phyloP scores from a whole-genome alignment of 2,797 vertebrate genomes.

The Labeo calbasu region DNA sequence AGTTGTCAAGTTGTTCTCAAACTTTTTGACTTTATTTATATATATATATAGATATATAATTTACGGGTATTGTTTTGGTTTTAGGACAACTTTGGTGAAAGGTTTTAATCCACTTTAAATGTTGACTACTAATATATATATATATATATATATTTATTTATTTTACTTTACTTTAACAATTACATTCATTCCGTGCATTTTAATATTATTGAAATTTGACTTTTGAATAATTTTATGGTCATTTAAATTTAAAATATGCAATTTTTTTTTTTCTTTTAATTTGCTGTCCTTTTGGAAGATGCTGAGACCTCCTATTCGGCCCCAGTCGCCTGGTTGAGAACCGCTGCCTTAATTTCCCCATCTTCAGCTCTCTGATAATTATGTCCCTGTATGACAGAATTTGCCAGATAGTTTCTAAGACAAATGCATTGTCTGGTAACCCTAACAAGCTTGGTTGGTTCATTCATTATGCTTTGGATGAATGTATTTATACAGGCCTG shows the following conservation, averaged over 20 bases:
- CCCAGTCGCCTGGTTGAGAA: not conserved
- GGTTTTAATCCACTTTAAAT: no score
- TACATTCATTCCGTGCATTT: not conserved
- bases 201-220: not conserved
- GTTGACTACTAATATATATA: no score
- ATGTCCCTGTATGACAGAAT: not conserved
- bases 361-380: slow-evolving; percentile 24
- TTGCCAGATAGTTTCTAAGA: slow-evolving; percentile 15
- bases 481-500: slow-evolving; percentile 32
- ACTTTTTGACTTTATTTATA: no score
- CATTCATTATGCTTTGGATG: slow-evolving; percentile 23
- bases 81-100: no score
- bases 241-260: not conserved
- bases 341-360: not conserved
- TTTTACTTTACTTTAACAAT: no score
- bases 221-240: not conserved
- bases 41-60: no score
- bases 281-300: not conserved
- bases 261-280: not conserved
- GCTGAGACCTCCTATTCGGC: not conserved
- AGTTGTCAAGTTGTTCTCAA: not conserved
- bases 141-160: no score
- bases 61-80: no score
- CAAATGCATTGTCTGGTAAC: slow-evolving; percentile 36
- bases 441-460: slow-evolving; percentile 35